Evolutionary conservation across 1,140 invertebrate species (phyloP).

Genomic region (Pygmarrhopalites habei): DNA sequence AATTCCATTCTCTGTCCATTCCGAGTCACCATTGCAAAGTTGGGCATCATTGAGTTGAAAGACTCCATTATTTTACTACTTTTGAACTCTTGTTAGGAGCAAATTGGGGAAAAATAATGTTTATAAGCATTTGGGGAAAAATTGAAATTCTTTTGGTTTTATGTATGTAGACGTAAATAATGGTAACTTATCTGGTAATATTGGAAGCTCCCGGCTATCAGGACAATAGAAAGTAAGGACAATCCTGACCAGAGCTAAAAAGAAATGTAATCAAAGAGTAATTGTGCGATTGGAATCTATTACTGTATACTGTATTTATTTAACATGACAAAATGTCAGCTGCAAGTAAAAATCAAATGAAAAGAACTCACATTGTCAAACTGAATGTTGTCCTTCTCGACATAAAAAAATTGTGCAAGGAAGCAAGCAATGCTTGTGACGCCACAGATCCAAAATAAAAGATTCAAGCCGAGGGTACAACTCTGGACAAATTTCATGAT

Average conservation of each 20-base stretch:
- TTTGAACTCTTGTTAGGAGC: constrained; percentile 90
- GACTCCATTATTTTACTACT: constrained; percentile 52
- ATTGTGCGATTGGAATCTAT: too few relatives aligned
- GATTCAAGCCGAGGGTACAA: constrained; percentile 22
- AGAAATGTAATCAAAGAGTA: too few relatives aligned
- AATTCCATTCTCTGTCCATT: neutral
- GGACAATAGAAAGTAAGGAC: constrained; percentile 87
- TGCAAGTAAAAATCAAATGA: too few relatives aligned
- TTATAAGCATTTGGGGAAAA: neutral
- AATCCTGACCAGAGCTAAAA: constrained; percentile 68
- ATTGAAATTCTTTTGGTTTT: too few relatives aligned
- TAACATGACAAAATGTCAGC: too few relatives aligned
- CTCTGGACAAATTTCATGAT: constrained; percentile 13
- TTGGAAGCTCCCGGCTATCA: constrained; percentile 93
- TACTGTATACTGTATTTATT: too few relatives aligned
- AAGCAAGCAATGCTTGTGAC: constrained; percentile 17
- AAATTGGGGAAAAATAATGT: constrained; percentile 60
- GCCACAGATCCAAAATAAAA: constrained; percentile 25
- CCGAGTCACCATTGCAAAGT: neutral
- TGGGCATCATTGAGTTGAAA: neutral
- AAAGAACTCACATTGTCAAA: too few relatives aligned
- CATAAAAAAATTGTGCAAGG: neutral
- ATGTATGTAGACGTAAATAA: too few relatives aligned
- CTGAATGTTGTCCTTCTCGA: constrained; percentile 5
- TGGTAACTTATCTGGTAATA: constrained; percentile 98